Percentiles rank a stretch among this genome's conserved stretches.
phyloP scores from a whole-genome alignment of 2,113 vertebrate genomes.

The Dasyornis broadbenti region DNA sequence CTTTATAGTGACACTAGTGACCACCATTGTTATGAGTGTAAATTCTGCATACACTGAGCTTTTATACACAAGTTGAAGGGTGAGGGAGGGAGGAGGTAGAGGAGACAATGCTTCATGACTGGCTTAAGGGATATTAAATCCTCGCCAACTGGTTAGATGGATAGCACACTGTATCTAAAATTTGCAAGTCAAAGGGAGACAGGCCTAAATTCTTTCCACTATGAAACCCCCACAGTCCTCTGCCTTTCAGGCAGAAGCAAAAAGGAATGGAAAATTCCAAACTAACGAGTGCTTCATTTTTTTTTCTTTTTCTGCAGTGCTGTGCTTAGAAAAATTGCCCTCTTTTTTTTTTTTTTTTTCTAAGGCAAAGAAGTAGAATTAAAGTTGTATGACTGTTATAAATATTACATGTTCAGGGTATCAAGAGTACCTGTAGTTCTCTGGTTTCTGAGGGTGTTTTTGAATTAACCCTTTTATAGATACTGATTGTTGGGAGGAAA shows the following conservation, averaged over 20 bases:
- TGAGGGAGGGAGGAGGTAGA: background rate
- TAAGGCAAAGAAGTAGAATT: constrained; percentile 73
- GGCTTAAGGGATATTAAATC: constrained; percentile 25
- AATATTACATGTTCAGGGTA: constrained; percentile 78
- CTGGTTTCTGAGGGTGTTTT: constrained; percentile 44
- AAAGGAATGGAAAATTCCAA: constrained; percentile 74
- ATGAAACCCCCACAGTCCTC: constrained; percentile 15
- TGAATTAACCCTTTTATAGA: constrained; percentile 65
- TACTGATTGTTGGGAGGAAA: background rate
- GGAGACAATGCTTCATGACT: background rate
- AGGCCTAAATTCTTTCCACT: constrained; percentile 35
- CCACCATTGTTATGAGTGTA: background rate
- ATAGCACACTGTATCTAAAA: constrained; percentile 8
- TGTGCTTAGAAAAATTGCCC: constrained; percentile 61
- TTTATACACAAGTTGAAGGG: background rate
- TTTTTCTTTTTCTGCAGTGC: constrained; percentile 35
- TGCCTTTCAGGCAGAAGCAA: constrained; percentile 49
- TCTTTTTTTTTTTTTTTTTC: constrained; percentile 45
- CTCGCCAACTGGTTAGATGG: constrained; percentile 11
- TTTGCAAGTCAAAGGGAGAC: constrained; percentile 45
- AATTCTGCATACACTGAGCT: background rate
- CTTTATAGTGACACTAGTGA: background rate
- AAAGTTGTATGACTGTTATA: constrained; percentile 79
- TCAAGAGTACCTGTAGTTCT: constrained; percentile 60
- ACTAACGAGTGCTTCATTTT: constrained; percentile 52